Evolutionary conservation across 1,140 invertebrate genomes (phyloP).

Genomic region (Pissodes strobi): DNA sequence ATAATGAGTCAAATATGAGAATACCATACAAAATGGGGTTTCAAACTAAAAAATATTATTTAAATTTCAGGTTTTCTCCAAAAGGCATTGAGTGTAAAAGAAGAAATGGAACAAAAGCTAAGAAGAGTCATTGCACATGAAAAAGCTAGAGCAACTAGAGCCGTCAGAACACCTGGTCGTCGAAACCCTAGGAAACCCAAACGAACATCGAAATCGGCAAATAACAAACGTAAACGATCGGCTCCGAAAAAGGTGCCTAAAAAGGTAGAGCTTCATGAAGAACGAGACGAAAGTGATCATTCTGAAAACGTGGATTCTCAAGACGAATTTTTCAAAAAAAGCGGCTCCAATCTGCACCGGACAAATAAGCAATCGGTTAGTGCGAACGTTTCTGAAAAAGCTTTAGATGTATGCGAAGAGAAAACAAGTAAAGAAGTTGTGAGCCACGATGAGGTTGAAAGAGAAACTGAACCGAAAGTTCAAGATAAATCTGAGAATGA

Average conservation of each 20-base stretch:
- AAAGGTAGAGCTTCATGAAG: background rate
- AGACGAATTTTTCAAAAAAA: conserved; percentile 30
- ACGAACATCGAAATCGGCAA: background rate
- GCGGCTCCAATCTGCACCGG: conserved; percentile 27
- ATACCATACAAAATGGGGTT: too few relatives aligned
- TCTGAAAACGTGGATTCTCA: conserved; percentile 12
- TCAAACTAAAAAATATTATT: too few relatives aligned
- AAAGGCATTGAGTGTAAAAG: background rate
- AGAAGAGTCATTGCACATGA: conserved; percentile 32
- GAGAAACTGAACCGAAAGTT: too few relatives aligned
- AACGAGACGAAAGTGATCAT: background rate
- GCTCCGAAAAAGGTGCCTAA: too few relatives aligned
- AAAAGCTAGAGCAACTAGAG: conserved; percentile 6
- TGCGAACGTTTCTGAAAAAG: too few relatives aligned
- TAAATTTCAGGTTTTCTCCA: too few relatives aligned
- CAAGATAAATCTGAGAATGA: too few relatives aligned
- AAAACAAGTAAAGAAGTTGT: too few relatives aligned
- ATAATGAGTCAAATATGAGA: too few relatives aligned
- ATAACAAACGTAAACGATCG: too few relatives aligned
- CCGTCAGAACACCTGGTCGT: background rate
- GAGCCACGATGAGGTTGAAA: too few relatives aligned
- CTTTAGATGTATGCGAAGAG: too few relatives aligned
- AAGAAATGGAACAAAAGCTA: conserved; percentile 14
- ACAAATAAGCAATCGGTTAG: conserved; percentile 3
- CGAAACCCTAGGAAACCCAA: background rate